phyloP scores from a whole-genome alignment of 2,113 vertebrate genomes.

The Scatophagus argus region DNA sequence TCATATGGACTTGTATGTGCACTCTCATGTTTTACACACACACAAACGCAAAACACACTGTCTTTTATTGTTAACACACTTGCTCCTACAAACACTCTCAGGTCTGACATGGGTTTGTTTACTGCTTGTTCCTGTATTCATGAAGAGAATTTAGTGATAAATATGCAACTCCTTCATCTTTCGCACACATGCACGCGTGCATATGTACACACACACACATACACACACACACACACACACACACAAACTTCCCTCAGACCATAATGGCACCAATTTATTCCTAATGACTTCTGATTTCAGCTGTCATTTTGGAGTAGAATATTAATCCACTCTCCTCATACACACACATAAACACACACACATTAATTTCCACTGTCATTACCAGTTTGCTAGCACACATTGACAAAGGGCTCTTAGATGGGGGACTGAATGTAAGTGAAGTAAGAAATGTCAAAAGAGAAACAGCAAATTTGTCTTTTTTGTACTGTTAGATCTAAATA shows the following conservation, averaged over 20 bases:
- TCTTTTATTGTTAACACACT: slow-evolving; percentile 33
- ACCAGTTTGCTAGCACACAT: not conserved
- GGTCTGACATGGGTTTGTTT: slow-evolving; percentile 35
- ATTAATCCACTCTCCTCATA: slow-evolving; percentile 45
- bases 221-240: slow-evolving; percentile 9
- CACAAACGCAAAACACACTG: slow-evolving; percentile 18
- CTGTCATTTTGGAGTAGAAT: slow-evolving; percentile 61
- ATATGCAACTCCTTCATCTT: slow-evolving; percentile 33
- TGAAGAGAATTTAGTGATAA: slow-evolving; percentile 34
- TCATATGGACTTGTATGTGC: slow-evolving; percentile 35
- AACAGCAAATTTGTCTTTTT: no score
- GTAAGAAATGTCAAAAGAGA: not conserved
- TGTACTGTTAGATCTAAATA: not conserved
- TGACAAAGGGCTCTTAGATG: not conserved
- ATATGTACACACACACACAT: slow-evolving; percentile 10
- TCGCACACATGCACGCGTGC: slow-evolving; percentile 17
- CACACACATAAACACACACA: not conserved
- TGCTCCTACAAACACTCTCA: slow-evolving; percentile 29
- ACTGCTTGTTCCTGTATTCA: slow-evolving; percentile 33
- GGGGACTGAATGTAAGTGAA: not conserved
- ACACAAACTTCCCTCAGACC: slow-evolving; percentile 21
- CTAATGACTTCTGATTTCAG: slow-evolving; percentile 73
- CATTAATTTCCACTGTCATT: slow-evolving; percentile 9
- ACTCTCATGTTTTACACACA: slow-evolving; percentile 5
- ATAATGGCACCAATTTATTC: slow-evolving; percentile 75